These are phyloP conservation scores for Magallana gigas DNA, from an alignment of 1,140 invertebrate species.

Conservation along the genomic window DNA sequence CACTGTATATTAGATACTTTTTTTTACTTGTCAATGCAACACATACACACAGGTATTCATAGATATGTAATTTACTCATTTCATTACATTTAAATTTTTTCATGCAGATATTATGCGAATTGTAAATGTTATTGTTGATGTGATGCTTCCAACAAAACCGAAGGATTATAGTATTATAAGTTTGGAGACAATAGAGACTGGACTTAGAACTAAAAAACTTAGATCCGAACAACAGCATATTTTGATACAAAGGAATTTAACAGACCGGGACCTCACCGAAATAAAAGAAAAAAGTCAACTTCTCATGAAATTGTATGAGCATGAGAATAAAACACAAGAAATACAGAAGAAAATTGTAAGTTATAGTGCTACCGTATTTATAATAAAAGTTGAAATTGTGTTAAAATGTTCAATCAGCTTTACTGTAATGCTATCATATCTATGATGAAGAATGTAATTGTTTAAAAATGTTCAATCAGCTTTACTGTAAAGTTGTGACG, in stretches of 20 bases:
- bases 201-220: background rate
- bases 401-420: too few relatives aligned
- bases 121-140: conserved; percentile 1
- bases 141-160: background rate
- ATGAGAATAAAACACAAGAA: background rate
- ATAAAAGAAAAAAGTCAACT: background rate
- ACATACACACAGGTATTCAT: too few relatives aligned
- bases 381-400: too few relatives aligned
- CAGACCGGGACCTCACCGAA: background rate
- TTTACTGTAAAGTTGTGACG: too few relatives aligned
- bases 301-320: background rate
- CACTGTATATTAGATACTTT: too few relatives aligned
- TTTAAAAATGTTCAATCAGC: too few relatives aligned
- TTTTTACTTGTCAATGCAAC: too few relatives aligned
- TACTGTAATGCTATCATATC: background rate
- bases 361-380: background rate
- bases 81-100: background rate
- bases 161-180: background rate
- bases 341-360: background rate
- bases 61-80: too few relatives aligned
- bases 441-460: too few relatives aligned
- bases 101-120: background rate
- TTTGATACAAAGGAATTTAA: background rate
- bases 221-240: background rate
- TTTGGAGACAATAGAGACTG: background rate